A percentile compares a stretch with the other conserved stretches of the same genome.
Evolutionary conservation across 2,888 invertebrate species (phyloP).

Genomic region (Eulithis testata): DNA sequence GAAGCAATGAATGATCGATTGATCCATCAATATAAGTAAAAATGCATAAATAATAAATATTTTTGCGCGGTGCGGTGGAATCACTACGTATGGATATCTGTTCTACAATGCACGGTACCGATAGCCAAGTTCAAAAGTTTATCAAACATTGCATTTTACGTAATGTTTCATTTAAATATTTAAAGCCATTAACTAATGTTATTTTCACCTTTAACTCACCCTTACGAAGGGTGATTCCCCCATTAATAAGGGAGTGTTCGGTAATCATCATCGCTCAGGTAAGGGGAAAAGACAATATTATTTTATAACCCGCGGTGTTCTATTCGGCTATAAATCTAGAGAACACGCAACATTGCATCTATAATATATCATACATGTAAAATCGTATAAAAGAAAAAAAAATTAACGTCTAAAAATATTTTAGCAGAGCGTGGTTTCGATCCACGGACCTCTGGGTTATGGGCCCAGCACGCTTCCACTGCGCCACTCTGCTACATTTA

Average conservation of each 20-base stretch:
- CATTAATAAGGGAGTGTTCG: conserved; percentile 69
- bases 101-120: conserved; percentile 51
- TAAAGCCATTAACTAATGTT: conserved; percentile 39
- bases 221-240: conserved; percentile 69
- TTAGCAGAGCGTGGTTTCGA: conserved; percentile 93
- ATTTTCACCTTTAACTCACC: conserved; percentile 61
- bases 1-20: background rate
- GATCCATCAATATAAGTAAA: conserved; percentile 4
- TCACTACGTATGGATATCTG: conserved; percentile 25
- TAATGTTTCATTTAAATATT: conserved; percentile 37
- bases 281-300: conserved; percentile 61
- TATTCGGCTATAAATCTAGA: conserved; percentile 53
- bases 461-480: conserved; percentile 92
- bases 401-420: conserved; percentile 27
- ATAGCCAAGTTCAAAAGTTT: conserved; percentile 64
- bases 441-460: conserved; percentile 97
- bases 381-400: background rate
- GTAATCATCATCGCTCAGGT: conserved; percentile 69
- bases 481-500: conserved; percentile 86
- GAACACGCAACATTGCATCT: conserved; percentile 35
- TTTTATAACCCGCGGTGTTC: conserved; percentile 55
- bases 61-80: conserved; percentile 31
- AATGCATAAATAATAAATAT: conserved; percentile 28
- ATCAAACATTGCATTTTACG: conserved; percentile 48
- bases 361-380: background rate